Evolutionary conservation across 1,140 invertebrate genomes (phyloP).

Genomic region (Trichomalopsis sarcophagae): DNA sequence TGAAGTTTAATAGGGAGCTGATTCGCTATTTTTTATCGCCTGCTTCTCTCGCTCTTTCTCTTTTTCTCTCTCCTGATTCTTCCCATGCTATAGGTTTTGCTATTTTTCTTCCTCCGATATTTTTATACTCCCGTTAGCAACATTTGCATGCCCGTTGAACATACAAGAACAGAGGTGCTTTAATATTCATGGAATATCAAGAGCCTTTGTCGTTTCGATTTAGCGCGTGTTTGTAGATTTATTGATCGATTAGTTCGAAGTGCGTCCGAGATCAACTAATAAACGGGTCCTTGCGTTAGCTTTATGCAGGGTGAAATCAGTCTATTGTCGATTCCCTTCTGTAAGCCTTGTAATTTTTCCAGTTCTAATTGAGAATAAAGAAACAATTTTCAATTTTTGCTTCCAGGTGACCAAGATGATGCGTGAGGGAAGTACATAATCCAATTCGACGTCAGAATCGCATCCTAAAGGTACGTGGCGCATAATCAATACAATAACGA

Average conservation of each 20-base stretch:
- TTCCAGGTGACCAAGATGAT: slow-evolving; percentile 31
- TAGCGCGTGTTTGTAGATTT: no score
- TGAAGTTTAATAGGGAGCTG: slow-evolving; percentile 32
- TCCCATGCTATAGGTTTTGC: neutral
- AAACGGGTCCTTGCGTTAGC: no score
- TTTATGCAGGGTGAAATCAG: no score
- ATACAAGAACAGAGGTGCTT: neutral
- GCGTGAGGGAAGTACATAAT: slow-evolving; percentile 15
- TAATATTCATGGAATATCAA: neutral
- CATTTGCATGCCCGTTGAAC: neutral
- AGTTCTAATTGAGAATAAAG: no score
- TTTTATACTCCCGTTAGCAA: neutral
- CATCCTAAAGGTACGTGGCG: neutral
- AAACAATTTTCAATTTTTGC: neutral
- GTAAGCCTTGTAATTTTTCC: no score
- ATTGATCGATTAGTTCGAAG: no score
- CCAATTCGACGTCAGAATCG: neutral
- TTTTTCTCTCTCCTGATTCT: neutral
- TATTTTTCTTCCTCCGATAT: neutral
- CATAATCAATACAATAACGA: no score
- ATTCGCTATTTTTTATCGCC: slow-evolving; percentile 30
- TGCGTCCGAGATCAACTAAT: no score
- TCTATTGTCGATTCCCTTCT: no score
- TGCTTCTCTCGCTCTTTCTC: neutral
- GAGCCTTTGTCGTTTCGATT: no score